Evolutionary conservation across 2,797 vertebrate genomes (phyloP), one percentile per base, ranked within the genome.

Genomic region (Oreonectes daqikongensis): DNA sequence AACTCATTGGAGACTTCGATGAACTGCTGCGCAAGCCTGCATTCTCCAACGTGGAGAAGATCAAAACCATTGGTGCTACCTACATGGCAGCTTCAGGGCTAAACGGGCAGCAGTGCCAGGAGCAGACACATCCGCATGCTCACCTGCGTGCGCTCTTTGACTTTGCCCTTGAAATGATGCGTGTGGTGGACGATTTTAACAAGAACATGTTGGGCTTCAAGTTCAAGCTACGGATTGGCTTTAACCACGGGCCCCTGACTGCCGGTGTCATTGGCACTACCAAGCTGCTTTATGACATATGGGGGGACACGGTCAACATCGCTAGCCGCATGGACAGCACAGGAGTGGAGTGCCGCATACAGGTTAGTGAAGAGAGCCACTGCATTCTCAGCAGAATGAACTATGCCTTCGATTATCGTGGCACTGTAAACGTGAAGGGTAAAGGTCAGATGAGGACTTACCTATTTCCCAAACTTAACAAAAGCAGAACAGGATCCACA

Each of bases 361-460:
- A 99, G 92, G 97, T 99, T 90, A 98, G 97, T 32, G 96, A 99
- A 84, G 97, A 97, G 86, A 99, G 97, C 91, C 96, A 97, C 79
- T 88, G 92, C 0, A 91, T 94, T 83, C 94, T 99, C 48, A 95
- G 84, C 63, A 92, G 94, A 85, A 96, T 99, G 97, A 95, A 96
- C 40, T 94, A 99, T 5, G 93, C 96, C 85, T 99, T 99, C 73
- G 96, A 99, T 90, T 99, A 99, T 78, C 92, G 98, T 67, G 98
- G 98, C 82, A 99, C 98, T 0, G 97, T 99, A 86, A 98, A 99
- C 10, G 98, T 99, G 57, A 99, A 99, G 87, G 98, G 98, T 24
- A 99, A 99, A 78, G 98, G 98, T 74, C 96, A 99, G 89, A 99
- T 99, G 98, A 98, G 98, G 94, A 99, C 98, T 89, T 99, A 96